Evolutionary conservation across 2,888 invertebrate species (phyloP), one percentile per base, ranked within the genome.

Genomic region (Cordilura impudica): DNA sequence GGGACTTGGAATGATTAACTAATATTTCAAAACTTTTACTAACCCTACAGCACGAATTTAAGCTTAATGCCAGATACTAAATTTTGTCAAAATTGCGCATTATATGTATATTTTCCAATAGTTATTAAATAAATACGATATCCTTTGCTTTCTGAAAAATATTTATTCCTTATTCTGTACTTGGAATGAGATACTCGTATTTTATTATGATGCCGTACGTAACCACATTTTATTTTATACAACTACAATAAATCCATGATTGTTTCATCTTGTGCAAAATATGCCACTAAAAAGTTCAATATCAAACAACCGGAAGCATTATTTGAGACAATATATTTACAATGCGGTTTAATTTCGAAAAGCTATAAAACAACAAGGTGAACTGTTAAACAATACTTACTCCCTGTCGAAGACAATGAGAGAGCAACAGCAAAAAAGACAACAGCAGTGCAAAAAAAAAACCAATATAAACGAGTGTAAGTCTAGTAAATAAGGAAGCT

Each of bases 321-420:
- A 69, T 67, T 66, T 58, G 70, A 77, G 73, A 82, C 71, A 82
- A 78, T 81, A 47, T 70, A 31, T 69, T 43, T 65, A 82, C 65
- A 63, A 73, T 82, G 83, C 71, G 81, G 82, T 82, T 82, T 82
- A 80, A 83, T 80, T 81, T 81, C 60, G 58, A 71, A 77, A 74
- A 39, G 21, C 26, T 49, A 49, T 26, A 63, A 53, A 23, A 19
- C 31, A 31, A 61, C 47, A 74, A 78, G 74, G 70, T 78, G 61
- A 65, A 14, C 23, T 21, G 63, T n/a, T 63, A 18, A 29, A 21
- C 49, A 18, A 49, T 35, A 49, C 5, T 29, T 35, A 49, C 5
- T 29, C 45, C 8, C 19, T 51, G 10, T 2, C 3, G 23, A n/a
- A 31, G 12, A 61, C 70, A 12, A 18, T 39, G 26, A 14, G 18